Evolutionary conservation across 2,113 vertebrate genomes (phyloP).

Genomic region (Mirza zaza): DNA sequence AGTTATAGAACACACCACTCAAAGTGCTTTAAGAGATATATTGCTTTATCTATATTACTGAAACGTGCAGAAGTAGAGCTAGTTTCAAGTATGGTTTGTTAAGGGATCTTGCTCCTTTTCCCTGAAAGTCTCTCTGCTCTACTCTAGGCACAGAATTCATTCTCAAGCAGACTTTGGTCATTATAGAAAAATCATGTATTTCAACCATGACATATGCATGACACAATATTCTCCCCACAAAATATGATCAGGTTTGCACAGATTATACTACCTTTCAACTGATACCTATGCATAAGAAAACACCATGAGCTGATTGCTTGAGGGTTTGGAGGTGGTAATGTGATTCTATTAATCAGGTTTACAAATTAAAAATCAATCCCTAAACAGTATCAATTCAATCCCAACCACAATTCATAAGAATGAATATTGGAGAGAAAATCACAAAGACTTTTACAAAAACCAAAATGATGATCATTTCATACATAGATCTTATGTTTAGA

Average conservation of each 20-base stretch:
- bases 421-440: background rate
- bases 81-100: background rate
- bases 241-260: background rate
- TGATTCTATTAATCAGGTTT: background rate
- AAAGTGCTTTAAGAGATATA: background rate
- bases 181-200: background rate
- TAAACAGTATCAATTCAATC: background rate
- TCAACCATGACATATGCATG: background rate
- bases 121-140: background rate
- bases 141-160: background rate
- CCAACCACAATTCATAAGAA: background rate
- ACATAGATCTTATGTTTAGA: background rate
- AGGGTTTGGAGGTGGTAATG: no score
- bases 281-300: background rate
- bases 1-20: background rate
- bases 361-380: background rate
- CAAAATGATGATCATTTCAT: background rate
- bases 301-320: background rate
- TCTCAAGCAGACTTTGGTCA: background rate
- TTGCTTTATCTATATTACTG: background rate
- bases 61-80: background rate
- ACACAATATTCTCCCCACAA: background rate
- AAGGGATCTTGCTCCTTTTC: background rate
- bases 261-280: background rate
- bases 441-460: background rate